A percentile compares a stretch with the other conserved stretches of the same genome.
These are phyloP conservation scores for Thalassoma bifasciatum DNA, from an alignment of 2,113 vertebrate genomes.

Conservation along the genomic window DNA sequence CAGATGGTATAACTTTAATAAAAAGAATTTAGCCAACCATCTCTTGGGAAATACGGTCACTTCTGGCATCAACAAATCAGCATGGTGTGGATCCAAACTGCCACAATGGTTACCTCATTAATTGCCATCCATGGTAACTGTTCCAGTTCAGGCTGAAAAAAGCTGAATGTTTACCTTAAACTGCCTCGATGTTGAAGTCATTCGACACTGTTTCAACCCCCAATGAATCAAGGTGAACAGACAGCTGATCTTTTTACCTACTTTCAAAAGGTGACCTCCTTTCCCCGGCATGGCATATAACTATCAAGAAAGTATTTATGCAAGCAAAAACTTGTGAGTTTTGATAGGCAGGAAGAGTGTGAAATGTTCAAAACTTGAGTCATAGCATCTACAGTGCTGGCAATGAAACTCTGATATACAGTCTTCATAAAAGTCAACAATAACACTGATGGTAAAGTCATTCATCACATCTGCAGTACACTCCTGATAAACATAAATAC, in stretches of 20 bases:
- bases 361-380: conserved; percentile 40
- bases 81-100: background rate
- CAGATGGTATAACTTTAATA: background rate
- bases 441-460: background rate
- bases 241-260: conserved; percentile 8
- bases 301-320: conserved; percentile 45
- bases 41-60: background rate
- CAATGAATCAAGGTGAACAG: background rate
- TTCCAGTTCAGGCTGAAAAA: background rate
- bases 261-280: conserved; percentile 5
- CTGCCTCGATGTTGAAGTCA: background rate
- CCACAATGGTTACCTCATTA: background rate
- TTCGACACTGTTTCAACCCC: background rate
- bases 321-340: conserved; percentile 39
- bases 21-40: background rate
- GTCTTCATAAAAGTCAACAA: background rate
- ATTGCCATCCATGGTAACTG: too few species aligned
- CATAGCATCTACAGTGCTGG: background rate
- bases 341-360: conserved; percentile 33
- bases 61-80: background rate
- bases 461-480: conserved; percentile 1
- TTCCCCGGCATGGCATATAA: conserved; percentile 33
- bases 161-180: background rate
- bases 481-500: background rate
- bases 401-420: background rate